Base-by-base conservation (phyloP, 1,140 invertebrate genomes). In the Lepidotrigona ventralis region DNA sequence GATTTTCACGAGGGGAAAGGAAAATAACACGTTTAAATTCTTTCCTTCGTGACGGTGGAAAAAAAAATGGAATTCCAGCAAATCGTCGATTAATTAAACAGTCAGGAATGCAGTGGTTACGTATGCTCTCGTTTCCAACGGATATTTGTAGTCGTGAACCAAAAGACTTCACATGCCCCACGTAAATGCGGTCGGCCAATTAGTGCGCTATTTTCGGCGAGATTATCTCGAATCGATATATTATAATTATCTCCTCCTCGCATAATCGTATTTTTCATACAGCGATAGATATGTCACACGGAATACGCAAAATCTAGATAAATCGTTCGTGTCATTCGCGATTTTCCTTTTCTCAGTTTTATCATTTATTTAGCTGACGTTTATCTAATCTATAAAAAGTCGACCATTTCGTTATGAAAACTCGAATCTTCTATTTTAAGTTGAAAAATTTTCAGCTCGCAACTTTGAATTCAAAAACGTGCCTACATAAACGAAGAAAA, bases 131-230 rank as follows among this genome's bases (percentile, higher is more conserved):
- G 72, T 63, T 64, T 68, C 29, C 56, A 70, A 33, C 73, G 75
- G 63, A 82, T 79, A 88, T 88, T 69, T 88, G 84, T 64, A 69
- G 74, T 73, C 21, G 15, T 54, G 54, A 79, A 58, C 63, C 58
- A 58, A 64, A 79, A 73, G 77, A 88, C 66, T 88, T 86, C 72
- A 51, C 64, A 58, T 88, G 56, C 26, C 26, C 54, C 58, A 26
- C 46, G 69, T 83, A 83, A 83, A 88, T 83, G 86, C 72, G 86
- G 84, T 84, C 64, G 77, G 68, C 79, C 81, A 88, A 88, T 88
- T 88, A 88, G 80, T 78, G 58, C 63, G 80, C 68, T 63, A 83
- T 88, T 88, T 88, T 84, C 81, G 82, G 56, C 51, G 21, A 33
- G 54, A 68, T 83, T 80, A 79, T 56, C 79, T 15, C 51, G 60